Percentiles rank a stretch among this genome's conserved stretches.
Evolutionary conservation across 2,888 invertebrate genomes (phyloP).

Genomic region (Tortricodes alternella): DNA sequence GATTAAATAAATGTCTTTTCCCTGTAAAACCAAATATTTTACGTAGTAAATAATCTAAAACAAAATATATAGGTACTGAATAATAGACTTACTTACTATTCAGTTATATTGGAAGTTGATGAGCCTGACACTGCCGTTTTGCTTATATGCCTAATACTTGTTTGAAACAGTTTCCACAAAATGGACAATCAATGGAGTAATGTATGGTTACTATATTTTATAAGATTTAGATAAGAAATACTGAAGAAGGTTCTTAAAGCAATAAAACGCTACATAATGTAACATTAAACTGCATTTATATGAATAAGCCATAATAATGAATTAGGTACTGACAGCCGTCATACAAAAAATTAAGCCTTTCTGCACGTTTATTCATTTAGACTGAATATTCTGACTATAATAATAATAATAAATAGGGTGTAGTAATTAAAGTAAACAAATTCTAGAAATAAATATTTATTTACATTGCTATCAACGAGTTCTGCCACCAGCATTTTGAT

Average conservation of each 20-base stretch:
- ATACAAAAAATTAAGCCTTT: background rate
- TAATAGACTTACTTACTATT: no score
- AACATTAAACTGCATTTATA: background rate
- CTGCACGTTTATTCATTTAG: background rate
- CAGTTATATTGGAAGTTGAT: no score
- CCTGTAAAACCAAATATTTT: no score
- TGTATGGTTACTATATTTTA: no score
- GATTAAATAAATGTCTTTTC: no score
- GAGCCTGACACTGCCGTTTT: no score
- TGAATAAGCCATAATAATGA: background rate
- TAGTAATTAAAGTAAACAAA: background rate
- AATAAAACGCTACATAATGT: background rate
- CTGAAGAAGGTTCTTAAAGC: background rate
- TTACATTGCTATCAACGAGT: background rate
- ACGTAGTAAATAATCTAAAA: no score
- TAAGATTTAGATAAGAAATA: background rate
- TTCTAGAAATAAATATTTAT: constrained; percentile 7
- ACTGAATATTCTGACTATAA: background rate
- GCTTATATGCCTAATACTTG: no score
- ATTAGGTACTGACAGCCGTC: background rate
- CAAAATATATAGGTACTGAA: no score
- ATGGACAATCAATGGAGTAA: no score
- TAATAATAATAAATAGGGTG: background rate
- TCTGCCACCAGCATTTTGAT: background rate
- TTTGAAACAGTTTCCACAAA: no score